Evolutionary conservation across 1,140 invertebrate genomes (phyloP), one percentile per base, ranked within the genome.

Genomic region (Rhyacophila brunnea): DNA sequence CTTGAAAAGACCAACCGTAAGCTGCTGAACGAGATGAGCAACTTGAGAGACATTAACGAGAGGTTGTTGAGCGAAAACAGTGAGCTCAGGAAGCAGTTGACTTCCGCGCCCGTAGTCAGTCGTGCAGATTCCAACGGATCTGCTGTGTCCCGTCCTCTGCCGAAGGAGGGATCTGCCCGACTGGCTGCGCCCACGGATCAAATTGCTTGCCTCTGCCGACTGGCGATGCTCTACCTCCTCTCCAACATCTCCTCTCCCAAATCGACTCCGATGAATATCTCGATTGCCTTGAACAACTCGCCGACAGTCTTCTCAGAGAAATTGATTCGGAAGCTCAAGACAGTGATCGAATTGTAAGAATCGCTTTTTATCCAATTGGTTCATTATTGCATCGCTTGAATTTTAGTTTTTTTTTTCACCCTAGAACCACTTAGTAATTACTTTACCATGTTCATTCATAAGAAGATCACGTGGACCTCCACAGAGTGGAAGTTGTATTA

Each of bases 111-210:
- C 54, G 66, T 17, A 66, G 62, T 62, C 74, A 74, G 72, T 61
- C 64, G 55, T 74, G 74, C 73, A 72, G 72, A 67, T 65, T 74
- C 71, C 85, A 84, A 71, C 75, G 85, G 88, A 90, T 87, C 89
- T 72, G 86, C 89, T 81, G 88, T 80, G 83, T 90, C 88, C 84
- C 74, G 81, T 83, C 88, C 89, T 91, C 89, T 83, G 87, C 89
- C 82, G 89, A 82, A 90, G 89, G 89, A 86, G 81, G 81, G 80
- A 75, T 77, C 76, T 79, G 79, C 78, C 77, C 80, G 81, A 73
- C 75, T 81, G 85, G 77, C 80, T 70, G 70, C 75, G 66, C 72
- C 68, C 62, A 74, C 79, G 69, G 20, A 42, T 13, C 19, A 13
- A 11, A 10, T 32, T 6, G 28, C 40, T 5, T 77, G 82, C 35